Conservation (phyloP, 2,797 vertebrate genomes). For the Denticeps clupeoides region DNA sequence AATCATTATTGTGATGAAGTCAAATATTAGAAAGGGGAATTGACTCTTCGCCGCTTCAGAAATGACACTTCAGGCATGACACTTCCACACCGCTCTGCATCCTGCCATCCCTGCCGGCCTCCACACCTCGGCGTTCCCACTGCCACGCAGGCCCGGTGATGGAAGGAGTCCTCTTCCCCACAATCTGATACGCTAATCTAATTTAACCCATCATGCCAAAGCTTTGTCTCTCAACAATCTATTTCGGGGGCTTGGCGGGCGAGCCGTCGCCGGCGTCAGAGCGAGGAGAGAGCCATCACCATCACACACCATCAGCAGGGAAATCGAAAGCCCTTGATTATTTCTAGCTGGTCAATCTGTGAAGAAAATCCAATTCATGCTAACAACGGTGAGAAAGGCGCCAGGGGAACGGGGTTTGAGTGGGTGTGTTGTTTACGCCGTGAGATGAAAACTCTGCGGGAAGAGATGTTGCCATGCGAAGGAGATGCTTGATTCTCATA, state of each 20-base stretch:
- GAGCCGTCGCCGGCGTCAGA: not conserved
- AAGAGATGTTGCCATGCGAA: not conserved
- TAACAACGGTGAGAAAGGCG: constrained; percentile 7
- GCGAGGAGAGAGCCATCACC: not conserved
- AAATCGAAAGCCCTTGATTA: constrained; percentile 17
- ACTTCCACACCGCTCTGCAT: not conserved
- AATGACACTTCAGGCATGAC: constrained; percentile 10
- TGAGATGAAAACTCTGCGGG: not conserved
- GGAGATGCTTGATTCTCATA: no score
- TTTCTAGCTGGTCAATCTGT: constrained; percentile 19
- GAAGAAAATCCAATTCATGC: constrained; percentile 15
- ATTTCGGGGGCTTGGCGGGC: not conserved
- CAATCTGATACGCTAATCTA: constrained; percentile 2
- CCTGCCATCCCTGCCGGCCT: not conserved
- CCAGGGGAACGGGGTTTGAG: constrained; percentile 6
- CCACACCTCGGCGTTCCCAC: not conserved
- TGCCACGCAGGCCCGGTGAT: constrained; percentile 1
- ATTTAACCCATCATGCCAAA: constrained; percentile 2
- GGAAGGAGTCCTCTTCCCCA: constrained; percentile 4
- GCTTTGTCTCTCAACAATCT: not conserved
- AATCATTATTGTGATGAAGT: constrained; percentile 39
- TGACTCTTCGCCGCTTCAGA: constrained; percentile 31
- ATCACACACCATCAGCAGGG: constrained; percentile 3
- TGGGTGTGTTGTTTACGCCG: constrained; percentile 2
- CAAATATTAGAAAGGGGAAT: constrained; percentile 49